Conservation (phyloP, 2,113 vertebrate species). For the Passer montanus region DNA sequence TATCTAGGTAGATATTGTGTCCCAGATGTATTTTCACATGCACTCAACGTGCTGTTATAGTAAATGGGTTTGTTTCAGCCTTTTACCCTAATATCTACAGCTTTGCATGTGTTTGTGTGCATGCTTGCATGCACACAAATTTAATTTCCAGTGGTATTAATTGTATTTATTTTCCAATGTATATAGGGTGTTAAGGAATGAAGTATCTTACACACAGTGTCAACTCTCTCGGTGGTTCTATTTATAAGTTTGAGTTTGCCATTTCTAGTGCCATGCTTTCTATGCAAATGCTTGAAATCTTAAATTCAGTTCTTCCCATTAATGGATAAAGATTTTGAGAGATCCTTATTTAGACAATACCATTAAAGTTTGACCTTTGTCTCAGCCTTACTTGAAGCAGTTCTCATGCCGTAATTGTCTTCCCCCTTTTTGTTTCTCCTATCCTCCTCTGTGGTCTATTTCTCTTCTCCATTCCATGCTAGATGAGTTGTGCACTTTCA, state of each 20-base stretch:
- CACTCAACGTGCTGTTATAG: neutral
- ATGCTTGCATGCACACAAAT: rapidly evolving
- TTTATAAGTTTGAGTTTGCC: neutral
- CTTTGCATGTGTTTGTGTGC: neutral
- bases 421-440: neutral
- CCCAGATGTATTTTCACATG: neutral
- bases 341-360: neutral
- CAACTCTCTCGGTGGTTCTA: neutral
- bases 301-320: neutral
- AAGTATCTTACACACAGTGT: neutral
- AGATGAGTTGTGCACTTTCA: neutral
- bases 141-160: neutral
- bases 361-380: neutral
- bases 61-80: neutral
- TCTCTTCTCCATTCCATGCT: neutral
- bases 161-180: neutral
- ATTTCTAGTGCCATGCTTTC: neutral
- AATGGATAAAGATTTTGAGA: neutral
- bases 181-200: neutral
- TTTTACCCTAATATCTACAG: neutral
- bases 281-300: neutral
- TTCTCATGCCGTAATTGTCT: neutral
- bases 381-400: neutral
- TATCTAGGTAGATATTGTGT: neutral
- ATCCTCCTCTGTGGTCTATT: neutral